Conservation (phyloP, 2,888 invertebrate species). For the Acrocera orbiculus region DNA sequence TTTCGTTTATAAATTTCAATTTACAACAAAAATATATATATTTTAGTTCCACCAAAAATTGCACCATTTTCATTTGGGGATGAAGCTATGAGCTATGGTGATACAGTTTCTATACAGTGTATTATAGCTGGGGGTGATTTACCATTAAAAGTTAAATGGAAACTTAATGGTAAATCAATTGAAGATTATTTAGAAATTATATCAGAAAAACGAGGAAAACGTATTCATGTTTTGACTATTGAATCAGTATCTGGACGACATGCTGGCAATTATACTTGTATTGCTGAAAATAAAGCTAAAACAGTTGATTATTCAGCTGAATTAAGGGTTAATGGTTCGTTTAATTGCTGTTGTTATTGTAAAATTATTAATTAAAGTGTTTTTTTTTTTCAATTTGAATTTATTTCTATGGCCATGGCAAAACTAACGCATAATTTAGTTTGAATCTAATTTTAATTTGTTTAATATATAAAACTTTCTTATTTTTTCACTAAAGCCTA, state of each 20-base stretch:
- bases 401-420: not conserved
- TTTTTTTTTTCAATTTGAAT: too few species aligned
- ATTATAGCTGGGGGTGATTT: slow-evolving; percentile 38
- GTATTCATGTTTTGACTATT: slow-evolving; percentile 43
- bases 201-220: slow-evolving; percentile 31
- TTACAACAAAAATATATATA: not conserved
- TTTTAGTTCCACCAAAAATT: slow-evolving; percentile 53
- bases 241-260: slow-evolving; percentile 49
- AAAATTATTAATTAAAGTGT: not conserved
- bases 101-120: slow-evolving; percentile 36
- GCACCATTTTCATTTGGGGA: slow-evolving; percentile 60
- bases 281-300: slow-evolving; percentile 57
- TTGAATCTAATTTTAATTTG: slow-evolving; percentile 9
- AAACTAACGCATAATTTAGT: not conserved
- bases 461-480: not conserved
- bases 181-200: slow-evolving; percentile 27
- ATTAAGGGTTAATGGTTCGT: slow-evolving; percentile 52
- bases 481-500: too few species aligned
- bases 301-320: slow-evolving; percentile 47
- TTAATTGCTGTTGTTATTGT: not conserved
- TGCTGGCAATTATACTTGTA: slow-evolving; percentile 59
- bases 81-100: slow-evolving; percentile 50
- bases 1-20: not conserved
- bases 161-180: slow-evolving; percentile 34
- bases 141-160: slow-evolving; percentile 42